Conservation (phyloP, 1,140 invertebrate genomes). For the Hesperophylax magnus region DNA sequence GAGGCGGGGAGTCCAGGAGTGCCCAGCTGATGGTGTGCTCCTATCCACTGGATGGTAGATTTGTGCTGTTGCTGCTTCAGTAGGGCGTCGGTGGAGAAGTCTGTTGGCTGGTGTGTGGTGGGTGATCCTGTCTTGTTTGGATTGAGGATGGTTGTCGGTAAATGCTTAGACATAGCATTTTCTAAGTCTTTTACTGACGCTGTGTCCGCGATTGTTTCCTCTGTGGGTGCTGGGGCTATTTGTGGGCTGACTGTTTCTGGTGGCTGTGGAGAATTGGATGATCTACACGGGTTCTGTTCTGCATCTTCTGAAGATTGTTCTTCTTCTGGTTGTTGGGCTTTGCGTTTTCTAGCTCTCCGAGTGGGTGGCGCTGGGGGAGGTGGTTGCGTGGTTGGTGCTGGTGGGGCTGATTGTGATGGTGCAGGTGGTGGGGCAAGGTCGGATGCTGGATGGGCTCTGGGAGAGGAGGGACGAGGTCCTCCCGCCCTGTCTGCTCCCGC, state of each 20-base stretch:
- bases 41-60: conserved; percentile 95
- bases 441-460: conserved; percentile 63
- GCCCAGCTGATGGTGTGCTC: conserved; percentile 78
- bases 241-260: conserved; percentile 63
- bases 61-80: conserved; percentile 86
- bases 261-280: conserved; percentile 71
- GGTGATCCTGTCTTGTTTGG: conserved; percentile 72
- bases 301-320: conserved; percentile 59
- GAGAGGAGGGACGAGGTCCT: conserved; percentile 66
- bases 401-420: conserved; percentile 62
- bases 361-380: conserved; percentile 64
- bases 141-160: conserved; percentile 76
- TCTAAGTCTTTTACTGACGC: conserved; percentile 92
- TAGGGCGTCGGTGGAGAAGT: conserved; percentile 89
- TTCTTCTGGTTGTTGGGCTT: conserved; percentile 61
- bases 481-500: conserved; percentile 81
- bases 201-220: conserved; percentile 65
- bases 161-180: conserved; percentile 96
- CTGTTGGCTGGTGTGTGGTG: conserved; percentile 80
- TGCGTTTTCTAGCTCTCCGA: conserved; percentile 62
- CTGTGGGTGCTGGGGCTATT: conserved; percentile 61
- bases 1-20: conserved; percentile 80
- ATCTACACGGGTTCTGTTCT: conserved; percentile 65
- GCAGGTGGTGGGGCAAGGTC: conserved; percentile 62
- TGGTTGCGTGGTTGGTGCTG: conserved; percentile 65